Evolutionary conservation across 2,113 vertebrate genomes (phyloP), one percentile per base, ranked within the genome.

Genomic region (Myiagra hebetior): DNA sequence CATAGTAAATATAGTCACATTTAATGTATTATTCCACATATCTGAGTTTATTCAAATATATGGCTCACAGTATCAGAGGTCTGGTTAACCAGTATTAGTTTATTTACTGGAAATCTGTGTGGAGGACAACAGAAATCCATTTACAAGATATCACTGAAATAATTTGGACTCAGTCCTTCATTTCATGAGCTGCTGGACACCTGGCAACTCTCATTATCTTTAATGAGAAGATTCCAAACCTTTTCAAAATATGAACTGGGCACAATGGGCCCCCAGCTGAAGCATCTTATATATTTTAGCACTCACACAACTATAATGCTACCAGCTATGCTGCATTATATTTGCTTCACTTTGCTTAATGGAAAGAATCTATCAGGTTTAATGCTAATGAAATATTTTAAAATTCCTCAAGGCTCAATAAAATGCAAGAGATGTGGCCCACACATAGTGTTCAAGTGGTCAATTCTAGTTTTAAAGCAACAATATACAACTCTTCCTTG

Each of bases 161-260:
- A 81, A 78, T 87, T 75, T 93, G 91, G 86, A 93, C 62, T 78
- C 42, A 6, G 41, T 91, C 68, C 69, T 75, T 88, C 46, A 69
- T 97, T 93, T 95, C 56, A 64, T 78, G 60, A 92, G 80, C 80
- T 92, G 47, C 83, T 92, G 88, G 93, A 91, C 92, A 93, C 91
- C 89, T 95, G 88, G 77, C 31, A 93, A 78, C 28, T 62, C 68
- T 90, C 83, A 87, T 96, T 93, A 93, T 69, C 86, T 78, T 95
- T 94, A 93, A 96, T 81, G 88, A 96, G 93, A 89, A 94, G 64
- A 60, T 94, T 91, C 73, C 74, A 67, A 87, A 75, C n/a, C 57
- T 91, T 94, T 87, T 78, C 50, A 82, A 75, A 92, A 81, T 89
- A 92, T 52, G 68, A 91, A 50, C 60, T 55, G 74, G 60, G 60